phyloP scores from a whole-genome alignment of 1,140 invertebrate species.

The Hyles euphorbiae region DNA sequence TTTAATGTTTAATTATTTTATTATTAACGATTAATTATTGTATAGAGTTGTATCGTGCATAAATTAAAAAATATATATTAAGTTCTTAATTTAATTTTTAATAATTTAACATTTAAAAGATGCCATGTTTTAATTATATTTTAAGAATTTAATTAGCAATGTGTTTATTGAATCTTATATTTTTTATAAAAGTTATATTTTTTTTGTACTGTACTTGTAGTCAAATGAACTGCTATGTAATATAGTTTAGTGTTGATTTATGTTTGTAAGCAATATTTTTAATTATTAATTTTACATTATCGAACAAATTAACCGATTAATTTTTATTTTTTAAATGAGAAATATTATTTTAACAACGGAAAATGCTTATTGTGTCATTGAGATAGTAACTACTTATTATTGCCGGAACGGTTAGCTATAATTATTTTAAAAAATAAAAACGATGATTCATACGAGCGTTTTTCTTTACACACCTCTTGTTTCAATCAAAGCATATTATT shows the following conservation, averaged over 20 bases:
- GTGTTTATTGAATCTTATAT: constrained; percentile 71
- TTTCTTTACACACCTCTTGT: constrained; percentile 37
- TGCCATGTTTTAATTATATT: constrained; percentile 66
- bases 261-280: constrained; percentile 48
- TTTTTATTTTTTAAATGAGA: constrained; percentile 26
- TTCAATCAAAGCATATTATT: background rate
- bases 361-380: constrained; percentile 74
- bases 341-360: constrained; percentile 65
- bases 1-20: constrained; percentile 32
- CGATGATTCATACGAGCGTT: constrained; percentile 64
- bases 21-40: constrained; percentile 32
- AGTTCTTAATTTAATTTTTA: constrained; percentile 35
- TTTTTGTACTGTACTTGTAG: constrained; percentile 61
- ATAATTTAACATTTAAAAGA: constrained; percentile 40
- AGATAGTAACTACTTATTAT: constrained; percentile 68
- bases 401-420: constrained; percentile 73
- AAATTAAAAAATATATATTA: background rate
- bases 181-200: constrained; percentile 68
- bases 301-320: constrained; percentile 64
- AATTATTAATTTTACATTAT: constrained; percentile 42
- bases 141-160: constrained; percentile 36
- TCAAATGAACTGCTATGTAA: constrained; percentile 55
- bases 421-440: constrained; percentile 76
- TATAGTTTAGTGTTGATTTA: constrained; percentile 64
- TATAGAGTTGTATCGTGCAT: constrained; percentile 41